A percentile compares a stretch with the other conserved stretches of the same genome.
These are phyloP conservation scores for Drosophila biarmipes DNA, from an alignment of 1,140 invertebrate species.

Conservation along the genomic window DNA sequence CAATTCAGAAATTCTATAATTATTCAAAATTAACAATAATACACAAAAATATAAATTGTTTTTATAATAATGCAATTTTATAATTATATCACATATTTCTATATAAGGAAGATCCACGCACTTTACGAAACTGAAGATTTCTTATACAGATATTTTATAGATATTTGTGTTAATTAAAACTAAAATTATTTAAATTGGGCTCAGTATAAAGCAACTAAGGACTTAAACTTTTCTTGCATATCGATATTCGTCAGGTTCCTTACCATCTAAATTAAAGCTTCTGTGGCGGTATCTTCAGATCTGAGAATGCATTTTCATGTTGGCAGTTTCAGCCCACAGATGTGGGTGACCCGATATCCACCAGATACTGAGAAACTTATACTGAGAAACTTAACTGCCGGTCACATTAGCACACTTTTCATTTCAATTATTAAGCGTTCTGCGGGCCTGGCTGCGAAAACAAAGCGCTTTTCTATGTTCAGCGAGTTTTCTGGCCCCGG, in stretches of 20 bases:
- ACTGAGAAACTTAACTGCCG: conserved; percentile 45
- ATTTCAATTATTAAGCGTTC: conserved; percentile 63
- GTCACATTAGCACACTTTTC: conserved; percentile 75
- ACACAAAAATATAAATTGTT: too few relatives aligned
- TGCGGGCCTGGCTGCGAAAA: conserved; percentile 51
- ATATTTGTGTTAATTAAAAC: too few relatives aligned
- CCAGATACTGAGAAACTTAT: conserved; percentile 45
- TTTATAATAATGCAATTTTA: too few relatives aligned
- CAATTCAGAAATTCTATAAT: too few relatives aligned
- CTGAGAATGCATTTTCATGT: conserved; percentile 70
- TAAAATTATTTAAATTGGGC: not conserved
- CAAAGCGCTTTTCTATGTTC: conserved; percentile 75
- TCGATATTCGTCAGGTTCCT: conserved; percentile 4
- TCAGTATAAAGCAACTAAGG: not conserved
- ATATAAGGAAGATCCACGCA: too few relatives aligned
- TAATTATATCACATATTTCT: too few relatives aligned
- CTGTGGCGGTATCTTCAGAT: conserved; percentile 64
- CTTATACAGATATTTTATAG: too few relatives aligned
- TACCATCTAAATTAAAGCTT: conserved; percentile 6
- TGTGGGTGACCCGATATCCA: conserved; percentile 44
- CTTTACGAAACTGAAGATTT: too few relatives aligned
- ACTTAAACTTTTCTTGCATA: conserved; percentile 12
- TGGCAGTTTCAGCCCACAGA: conserved; percentile 41
- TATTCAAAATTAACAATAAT: not conserved
- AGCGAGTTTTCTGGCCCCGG: conserved; percentile 13